These are phyloP conservation scores for Protaetia brevitarsis DNA, from an alignment of 1,140 invertebrate species.

Conservation along the genomic window DNA sequence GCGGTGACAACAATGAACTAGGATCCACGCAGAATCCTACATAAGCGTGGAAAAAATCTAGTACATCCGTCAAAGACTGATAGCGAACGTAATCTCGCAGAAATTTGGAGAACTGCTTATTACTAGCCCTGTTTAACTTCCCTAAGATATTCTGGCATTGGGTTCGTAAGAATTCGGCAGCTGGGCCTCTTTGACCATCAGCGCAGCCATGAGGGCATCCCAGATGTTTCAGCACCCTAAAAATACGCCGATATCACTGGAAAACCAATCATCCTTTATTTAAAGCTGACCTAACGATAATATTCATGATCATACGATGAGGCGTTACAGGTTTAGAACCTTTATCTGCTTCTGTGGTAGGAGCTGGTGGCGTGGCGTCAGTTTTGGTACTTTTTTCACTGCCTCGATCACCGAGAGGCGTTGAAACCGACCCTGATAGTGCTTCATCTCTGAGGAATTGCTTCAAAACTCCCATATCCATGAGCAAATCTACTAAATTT, in stretches of 20 bases:
- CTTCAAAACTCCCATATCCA: constrained; percentile 83
- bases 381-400: constrained; percentile 25
- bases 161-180: constrained; percentile 83
- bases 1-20: constrained; percentile 73
- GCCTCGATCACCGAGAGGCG: constrained; percentile 47
- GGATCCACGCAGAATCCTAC: constrained; percentile 94
- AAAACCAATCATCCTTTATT: constrained; percentile 32
- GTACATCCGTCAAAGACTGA: constrained; percentile 73
- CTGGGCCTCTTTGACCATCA: constrained; percentile 79
- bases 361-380: constrained; percentile 30
- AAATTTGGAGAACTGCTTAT: constrained; percentile 73
- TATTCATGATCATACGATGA: constrained; percentile 45
- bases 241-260: constrained; percentile 43
- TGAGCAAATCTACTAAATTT: constrained; percentile 82
- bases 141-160: constrained; percentile 82
- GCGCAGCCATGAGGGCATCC: constrained; percentile 90
- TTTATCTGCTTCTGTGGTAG: constrained; percentile 44
- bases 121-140: constrained; percentile 66
- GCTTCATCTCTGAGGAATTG: constrained; percentile 53
- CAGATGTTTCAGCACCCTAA: constrained; percentile 80
- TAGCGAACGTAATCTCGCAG: constrained; percentile 74
- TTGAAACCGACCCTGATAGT: constrained; percentile 31
- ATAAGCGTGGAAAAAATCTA: constrained; percentile 94
- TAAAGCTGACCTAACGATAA: constrained; percentile 41
- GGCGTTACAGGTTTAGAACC: constrained; percentile 42